Evolutionary conservation across 2,113 vertebrate genomes (phyloP).

Genomic region (Rhabdornis inornatus): DNA sequence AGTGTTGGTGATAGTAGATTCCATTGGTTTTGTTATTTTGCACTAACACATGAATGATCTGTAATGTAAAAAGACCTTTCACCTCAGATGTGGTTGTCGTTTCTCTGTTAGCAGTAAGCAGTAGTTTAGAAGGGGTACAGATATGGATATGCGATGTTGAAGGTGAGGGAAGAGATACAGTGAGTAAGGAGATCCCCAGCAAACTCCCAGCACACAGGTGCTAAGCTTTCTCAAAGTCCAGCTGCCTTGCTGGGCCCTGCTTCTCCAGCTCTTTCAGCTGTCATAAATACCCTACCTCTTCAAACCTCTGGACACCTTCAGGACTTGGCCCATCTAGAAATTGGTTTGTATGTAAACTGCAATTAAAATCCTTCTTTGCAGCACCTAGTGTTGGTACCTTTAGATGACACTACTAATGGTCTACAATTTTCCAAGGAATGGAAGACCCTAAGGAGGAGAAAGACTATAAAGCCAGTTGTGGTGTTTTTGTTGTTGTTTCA

Average conservation of each 20-base stretch:
- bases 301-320: background rate
- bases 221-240: background rate
- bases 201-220: accelerated
- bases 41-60: background rate
- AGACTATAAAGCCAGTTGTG: background rate
- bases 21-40: background rate
- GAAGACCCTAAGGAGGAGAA: background rate
- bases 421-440: background rate
- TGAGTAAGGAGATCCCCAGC: background rate
- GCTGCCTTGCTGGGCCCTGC: background rate
- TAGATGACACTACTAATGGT: background rate
- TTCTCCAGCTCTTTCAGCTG: background rate
- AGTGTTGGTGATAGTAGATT: background rate
- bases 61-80: background rate
- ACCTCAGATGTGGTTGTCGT: background rate
- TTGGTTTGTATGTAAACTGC: background rate
- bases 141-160: background rate
- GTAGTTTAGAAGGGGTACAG: background rate
- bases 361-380: slow-evolving; percentile 22
- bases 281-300: background rate
- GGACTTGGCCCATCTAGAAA: background rate
- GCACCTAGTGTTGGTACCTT: background rate
- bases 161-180: background rate
- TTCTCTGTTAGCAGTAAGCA: background rate
- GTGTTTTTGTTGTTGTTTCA: background rate